Evolutionary conservation across 2,113 vertebrate species (phyloP), one percentile per base, ranked within the genome.

Genomic region (Pachypanchax playfairii): DNA sequence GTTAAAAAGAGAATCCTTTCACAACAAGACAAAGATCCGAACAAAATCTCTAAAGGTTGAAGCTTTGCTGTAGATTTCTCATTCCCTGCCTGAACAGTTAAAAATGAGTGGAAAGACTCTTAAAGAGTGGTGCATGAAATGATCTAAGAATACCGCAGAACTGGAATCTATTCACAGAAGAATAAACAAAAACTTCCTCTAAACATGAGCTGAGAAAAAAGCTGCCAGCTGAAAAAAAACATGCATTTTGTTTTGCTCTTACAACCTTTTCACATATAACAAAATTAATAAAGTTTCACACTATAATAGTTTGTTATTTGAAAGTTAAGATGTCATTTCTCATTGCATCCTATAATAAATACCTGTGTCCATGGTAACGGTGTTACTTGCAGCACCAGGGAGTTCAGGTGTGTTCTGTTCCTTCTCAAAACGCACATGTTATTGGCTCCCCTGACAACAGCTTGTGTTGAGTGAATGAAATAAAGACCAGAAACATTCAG

Each of bases 401-500:
- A 74, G 78, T 73, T 84, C 77, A 78, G 79, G 86, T 88, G 81
- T 62, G 25, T 38, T 57, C 47, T 75, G 57, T 73, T 87, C 69
- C 67, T 80, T 48, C 77, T 51, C 73, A 67, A 62, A 56, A 64
- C 51, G 61, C 60, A 33, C 29, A 49, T 21, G 46, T 70, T 62
- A 77, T 75, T 42, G 25, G 73, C 75, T 86, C 85, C 85, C 85
- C 66, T 77, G 87, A 88, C 73, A 77, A 67, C 80, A 84, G 78
- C 83, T 78, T 82, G 83, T 80, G 68, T 44, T 54, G 73, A 86
- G 83, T 72, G 75, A 85, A 77, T 79, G 62, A 82, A 87, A 85
- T 75, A 77, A 86, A 73, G 58, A 86, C 79, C 79, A 88, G 84
- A 82, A 87, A 85, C 82, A 85, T 80, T 69, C 70, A 60, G 78